phyloP scores from a whole-genome alignment of 2,888 invertebrate species.

The Lycia hirtaria region DNA sequence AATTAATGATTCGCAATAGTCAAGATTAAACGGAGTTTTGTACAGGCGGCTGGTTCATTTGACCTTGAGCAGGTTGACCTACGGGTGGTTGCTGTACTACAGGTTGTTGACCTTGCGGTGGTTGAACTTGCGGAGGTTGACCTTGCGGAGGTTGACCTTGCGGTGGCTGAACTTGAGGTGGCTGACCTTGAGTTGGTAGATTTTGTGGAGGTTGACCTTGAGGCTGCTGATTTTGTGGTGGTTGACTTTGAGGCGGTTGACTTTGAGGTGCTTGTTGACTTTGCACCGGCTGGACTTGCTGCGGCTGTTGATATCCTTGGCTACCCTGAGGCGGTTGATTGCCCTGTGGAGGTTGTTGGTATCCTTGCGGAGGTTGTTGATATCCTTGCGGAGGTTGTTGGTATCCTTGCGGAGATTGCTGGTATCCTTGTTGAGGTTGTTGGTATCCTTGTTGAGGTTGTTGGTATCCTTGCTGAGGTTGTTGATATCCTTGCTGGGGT shows the following conservation, averaged over 20 bases:
- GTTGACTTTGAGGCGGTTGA: constrained; percentile 3
- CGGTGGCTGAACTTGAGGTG: neutral
- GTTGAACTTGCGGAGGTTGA: constrained; percentile 1
- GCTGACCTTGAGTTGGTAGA: constrained; percentile 2
- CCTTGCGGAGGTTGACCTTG: neutral
- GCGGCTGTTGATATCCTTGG: constrained; percentile 34
- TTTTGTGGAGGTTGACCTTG: neutral
- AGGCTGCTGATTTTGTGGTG: neutral
- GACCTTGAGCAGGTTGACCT: neutral
- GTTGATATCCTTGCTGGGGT: constrained; percentile 47
- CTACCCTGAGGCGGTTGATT: constrained; percentile 43
- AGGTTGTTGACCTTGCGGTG: neutral
- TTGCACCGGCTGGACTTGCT: constrained; percentile 32
- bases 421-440: constrained; percentile 41
- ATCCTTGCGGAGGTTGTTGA: constrained; percentile 43
- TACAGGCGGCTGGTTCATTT: constrained; percentile 3
- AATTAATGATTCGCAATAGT: neutral
- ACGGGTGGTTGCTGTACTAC: neutral
- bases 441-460: constrained; percentile 43
- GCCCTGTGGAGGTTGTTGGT: constrained; percentile 39
- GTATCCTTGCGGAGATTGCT: constrained; percentile 38
- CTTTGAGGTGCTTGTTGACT: constrained; percentile 36
- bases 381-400: constrained; percentile 43
- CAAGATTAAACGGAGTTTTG: neutral
- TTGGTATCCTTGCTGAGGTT: constrained; percentile 45